Conservation (phyloP, 2,113 vertebrate species). For the Scytalopus superciliaris region DNA sequence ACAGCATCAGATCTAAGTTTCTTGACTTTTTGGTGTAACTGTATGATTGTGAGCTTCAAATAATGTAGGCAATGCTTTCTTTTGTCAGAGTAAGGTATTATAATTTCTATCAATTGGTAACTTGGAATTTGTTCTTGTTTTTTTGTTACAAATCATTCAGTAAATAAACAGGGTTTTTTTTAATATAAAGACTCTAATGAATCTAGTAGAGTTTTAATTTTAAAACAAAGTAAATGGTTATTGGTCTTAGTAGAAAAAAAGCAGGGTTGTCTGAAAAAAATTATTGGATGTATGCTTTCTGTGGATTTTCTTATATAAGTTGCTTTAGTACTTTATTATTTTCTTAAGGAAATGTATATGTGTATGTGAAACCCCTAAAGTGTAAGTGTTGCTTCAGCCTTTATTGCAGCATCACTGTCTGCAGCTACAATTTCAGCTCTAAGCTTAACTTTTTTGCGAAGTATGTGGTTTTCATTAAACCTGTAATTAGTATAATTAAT, state of each 20-base stretch:
- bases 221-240: not conserved
- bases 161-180: not conserved
- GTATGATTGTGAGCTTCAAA: not conserved
- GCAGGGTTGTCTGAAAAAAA: not conserved
- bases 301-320: not conserved
- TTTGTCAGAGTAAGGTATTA: not conserved
- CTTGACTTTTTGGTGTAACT: not conserved
- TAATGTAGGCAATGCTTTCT: not conserved
- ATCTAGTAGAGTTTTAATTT: not conserved
- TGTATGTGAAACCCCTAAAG: not conserved
- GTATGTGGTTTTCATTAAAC: conserved; percentile 66
- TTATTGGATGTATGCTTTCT: not conserved
- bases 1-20: not conserved
- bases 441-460: conserved; percentile 48
- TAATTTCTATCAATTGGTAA: not conserved
- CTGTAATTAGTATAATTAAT: conserved; percentile 80
- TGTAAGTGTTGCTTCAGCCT: conserved; percentile 13
- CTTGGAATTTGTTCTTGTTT: not conserved
- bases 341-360: not conserved
- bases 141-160: not conserved
- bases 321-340: not conserved
- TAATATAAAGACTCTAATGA: not conserved
- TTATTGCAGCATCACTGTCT: not conserved
- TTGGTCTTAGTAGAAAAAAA: not conserved
- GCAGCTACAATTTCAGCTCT: conserved; percentile 46